Evolutionary conservation across 2,113 vertebrate species (phyloP), one percentile per base, ranked within the genome.

Genomic region (Neogobius melanostomus): DNA sequence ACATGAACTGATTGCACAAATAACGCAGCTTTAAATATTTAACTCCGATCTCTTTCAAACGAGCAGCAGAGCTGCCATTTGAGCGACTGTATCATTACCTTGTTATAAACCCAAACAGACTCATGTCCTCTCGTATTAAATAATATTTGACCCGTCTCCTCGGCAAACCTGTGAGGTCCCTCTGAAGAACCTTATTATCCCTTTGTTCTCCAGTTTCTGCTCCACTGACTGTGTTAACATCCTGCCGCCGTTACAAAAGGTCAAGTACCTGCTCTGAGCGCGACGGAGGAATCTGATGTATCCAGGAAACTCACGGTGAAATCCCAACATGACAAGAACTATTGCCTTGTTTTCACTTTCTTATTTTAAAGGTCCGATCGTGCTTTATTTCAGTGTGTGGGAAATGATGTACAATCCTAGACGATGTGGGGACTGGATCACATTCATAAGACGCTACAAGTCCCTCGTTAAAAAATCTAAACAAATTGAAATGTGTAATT

Each of bases 251-350:
- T 75, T 48, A 50, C 66, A 77, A 89, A 86, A 84, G 87, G 78
- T 89, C 86, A 85, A 89, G 80, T 82, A 82, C 44, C 66, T 77
- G 44, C 49, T 63, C 59, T 17, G 49, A 28, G 63, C 80, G 76
- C n/a, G 1, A 54, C 52, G 36, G 7, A 46, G 46, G 17, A 59
- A 48, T 10, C 11, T 11, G 53, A n/a, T 11, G 47, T 48, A 43
- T 60, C 14, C 17, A 21, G 65, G 64, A 52, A 84, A 72, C 74
- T 64, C 64, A 76, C 76, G 76, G 71, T 84, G 71, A 87, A 84
- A 87, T 83, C 83, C 74, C 85, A 42, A 68, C 74, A 72, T 63
- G 11, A 42, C 60, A 46, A 76, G 75, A 81, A 28, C 28, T 28
- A 3, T 28, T 28, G 28, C 28, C n/a, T n/a, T 21, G 21, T 21